Evolutionary conservation across 2,113 vertebrate species (phyloP).

Genomic region (Indicator maculatus): DNA sequence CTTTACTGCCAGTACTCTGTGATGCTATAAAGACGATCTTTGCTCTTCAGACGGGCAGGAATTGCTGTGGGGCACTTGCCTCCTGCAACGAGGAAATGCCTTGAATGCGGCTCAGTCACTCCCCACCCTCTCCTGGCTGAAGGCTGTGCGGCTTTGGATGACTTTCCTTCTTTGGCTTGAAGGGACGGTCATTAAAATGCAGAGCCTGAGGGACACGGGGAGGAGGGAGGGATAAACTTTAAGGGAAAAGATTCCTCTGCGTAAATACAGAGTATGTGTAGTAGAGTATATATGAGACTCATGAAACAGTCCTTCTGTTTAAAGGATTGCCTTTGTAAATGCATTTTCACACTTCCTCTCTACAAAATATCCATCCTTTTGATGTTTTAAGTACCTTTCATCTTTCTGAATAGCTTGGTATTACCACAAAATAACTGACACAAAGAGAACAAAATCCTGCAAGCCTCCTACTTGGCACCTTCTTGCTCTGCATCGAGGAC

Average conservation of each 20-base stretch:
- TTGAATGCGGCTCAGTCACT: background rate
- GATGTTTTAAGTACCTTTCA: background rate
- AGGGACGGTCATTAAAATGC: background rate
- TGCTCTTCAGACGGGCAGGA: slow-evolving; percentile 3
- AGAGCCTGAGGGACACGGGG: background rate
- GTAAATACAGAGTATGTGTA: too few species aligned
- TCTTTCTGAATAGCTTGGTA: background rate
- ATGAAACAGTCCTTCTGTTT: background rate
- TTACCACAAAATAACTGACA: background rate
- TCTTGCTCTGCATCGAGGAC: background rate
- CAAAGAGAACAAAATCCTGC: background rate
- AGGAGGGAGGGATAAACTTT: background rate
- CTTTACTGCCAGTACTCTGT: background rate
- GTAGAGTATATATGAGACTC: background rate
- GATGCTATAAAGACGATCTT: background rate
- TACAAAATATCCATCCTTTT: background rate
- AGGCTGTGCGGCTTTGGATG: background rate
- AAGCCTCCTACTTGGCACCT: background rate
- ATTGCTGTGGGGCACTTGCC: background rate
- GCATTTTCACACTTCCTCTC: background rate
- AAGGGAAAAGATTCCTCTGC: background rate
- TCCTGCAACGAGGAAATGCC: slow-evolving; percentile 6
- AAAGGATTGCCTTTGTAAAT: background rate
- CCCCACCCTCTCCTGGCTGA: background rate
- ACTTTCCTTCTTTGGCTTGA: background rate